These are phyloP conservation scores for Pseudorhombus dupliciocellatus DNA, from an alignment of 2,113 vertebrate genomes.

Conservation along the genomic window DNA sequence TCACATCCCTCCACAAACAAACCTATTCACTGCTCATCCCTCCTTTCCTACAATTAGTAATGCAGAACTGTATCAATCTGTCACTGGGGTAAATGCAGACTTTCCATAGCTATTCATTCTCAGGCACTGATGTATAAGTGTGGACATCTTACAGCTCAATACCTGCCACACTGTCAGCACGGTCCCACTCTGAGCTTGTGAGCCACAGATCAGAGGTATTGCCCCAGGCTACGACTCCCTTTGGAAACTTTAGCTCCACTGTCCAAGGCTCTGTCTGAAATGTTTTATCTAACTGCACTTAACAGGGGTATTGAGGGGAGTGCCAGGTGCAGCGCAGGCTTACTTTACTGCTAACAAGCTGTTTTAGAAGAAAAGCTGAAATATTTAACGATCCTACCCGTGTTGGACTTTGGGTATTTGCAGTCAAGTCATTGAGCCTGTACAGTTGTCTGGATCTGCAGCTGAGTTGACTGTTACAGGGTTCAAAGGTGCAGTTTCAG, in stretches of 20 bases:
- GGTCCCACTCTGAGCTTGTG: conserved; percentile 13
- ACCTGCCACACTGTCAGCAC: conserved; percentile 1
- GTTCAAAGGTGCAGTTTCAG: background rate
- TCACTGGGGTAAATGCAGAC: background rate
- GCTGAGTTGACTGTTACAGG: background rate
- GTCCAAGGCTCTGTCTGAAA: conserved; percentile 18
- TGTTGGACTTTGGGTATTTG: conserved; percentile 4
- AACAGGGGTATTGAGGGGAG: conserved; percentile 32
- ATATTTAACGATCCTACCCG: conserved; percentile 15
- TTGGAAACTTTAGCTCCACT: conserved; percentile 37
- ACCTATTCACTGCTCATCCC: background rate
- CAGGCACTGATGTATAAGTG: background rate
- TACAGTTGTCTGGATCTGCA: conserved; percentile 20
- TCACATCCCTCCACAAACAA: too few species aligned
- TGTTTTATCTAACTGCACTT: conserved; percentile 40
- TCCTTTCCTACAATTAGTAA: background rate
- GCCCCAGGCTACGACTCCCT: conserved; percentile 40
- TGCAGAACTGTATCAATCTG: too few species aligned
- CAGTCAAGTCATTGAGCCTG: conserved; percentile 10
- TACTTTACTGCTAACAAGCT: conserved; percentile 14
- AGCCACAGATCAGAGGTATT: conserved; percentile 40
- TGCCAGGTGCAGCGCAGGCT: conserved; percentile 11
- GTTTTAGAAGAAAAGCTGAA: conserved; percentile 18
- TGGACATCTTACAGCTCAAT: background rate
- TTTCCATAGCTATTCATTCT: background rate